Conservation (phyloP, 2,888 invertebrate species). For the Scaptomyza tumidula region DNA sequence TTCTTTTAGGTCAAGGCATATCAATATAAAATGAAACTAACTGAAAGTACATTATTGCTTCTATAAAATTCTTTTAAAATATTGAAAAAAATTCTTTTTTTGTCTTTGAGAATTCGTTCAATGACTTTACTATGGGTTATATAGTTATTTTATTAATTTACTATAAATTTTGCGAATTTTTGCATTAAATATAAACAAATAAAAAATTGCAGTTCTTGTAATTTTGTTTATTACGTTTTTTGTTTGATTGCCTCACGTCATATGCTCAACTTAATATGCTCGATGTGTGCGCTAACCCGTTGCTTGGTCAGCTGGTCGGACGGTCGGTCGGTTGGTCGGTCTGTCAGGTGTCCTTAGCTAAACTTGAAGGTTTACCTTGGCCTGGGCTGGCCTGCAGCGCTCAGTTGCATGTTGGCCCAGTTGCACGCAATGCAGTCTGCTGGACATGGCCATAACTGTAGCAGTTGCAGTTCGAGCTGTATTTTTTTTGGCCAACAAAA, state of each 20-base stretch:
- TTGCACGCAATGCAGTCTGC: conserved; percentile 55
- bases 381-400: conserved; percentile 41
- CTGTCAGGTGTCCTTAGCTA: conserved; percentile 48
- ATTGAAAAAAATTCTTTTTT: too few relatives aligned
- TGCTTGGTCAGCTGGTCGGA: conserved; percentile 42
- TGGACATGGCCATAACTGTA: conserved; percentile 47
- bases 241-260: too few relatives aligned
- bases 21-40: too few relatives aligned
- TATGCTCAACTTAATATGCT: not conserved
- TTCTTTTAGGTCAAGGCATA: too few relatives aligned
- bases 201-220: too few relatives aligned
- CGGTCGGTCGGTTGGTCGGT: conserved; percentile 32
- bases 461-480: conserved; percentile 3
- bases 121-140: too few relatives aligned
- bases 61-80: too few relatives aligned
- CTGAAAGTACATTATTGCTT: too few relatives aligned
- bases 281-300: not conserved
- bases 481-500: conserved; percentile 10
- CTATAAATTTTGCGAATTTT: too few relatives aligned
- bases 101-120: too few relatives aligned
- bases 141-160: too few relatives aligned
- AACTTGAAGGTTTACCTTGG: conserved; percentile 61
- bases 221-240: not conserved
- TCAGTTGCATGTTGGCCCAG: conserved; percentile 51
- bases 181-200: too few relatives aligned